Evolutionary conservation across 2,113 vertebrate genomes (phyloP).

Genomic region (Spermophilus dauricus): DNA sequence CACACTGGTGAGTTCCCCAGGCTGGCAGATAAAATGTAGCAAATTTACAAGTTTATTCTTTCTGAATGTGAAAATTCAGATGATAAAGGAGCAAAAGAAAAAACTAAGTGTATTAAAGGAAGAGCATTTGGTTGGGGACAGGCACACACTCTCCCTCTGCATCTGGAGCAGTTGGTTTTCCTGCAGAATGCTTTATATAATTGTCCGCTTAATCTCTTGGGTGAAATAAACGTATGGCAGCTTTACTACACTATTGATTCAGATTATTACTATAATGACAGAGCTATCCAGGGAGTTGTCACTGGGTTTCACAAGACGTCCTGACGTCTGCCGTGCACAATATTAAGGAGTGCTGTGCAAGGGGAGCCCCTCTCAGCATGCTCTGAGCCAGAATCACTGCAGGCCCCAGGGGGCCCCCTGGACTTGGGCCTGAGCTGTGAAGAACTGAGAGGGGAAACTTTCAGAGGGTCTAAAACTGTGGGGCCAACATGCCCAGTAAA

Average conservation of each 20-base stretch:
- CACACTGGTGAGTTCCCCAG: not conserved
- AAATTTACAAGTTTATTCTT: conserved; percentile 25
- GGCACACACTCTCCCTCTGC: not conserved
- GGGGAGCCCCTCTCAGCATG: not conserved
- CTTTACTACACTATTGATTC: conserved; percentile 81
- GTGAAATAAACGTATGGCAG: conserved; percentile 78
- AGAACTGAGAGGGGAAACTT: not conserved
- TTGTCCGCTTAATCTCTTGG: conserved; percentile 75
- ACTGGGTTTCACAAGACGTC: not conserved
- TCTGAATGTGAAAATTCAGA: conserved; percentile 38
- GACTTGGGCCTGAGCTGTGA: not conserved
- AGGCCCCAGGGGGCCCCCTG: not conserved
- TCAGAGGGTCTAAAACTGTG: not conserved
- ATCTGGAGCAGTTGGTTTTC: conserved; percentile 47
- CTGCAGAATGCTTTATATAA: conserved; percentile 66
- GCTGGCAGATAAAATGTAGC: conserved; percentile 6
- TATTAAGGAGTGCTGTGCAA: conserved; percentile 24
- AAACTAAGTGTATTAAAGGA: not conserved
- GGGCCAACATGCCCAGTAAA: not conserved
- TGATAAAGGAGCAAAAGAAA: conserved; percentile 23
- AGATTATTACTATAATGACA: conserved; percentile 81
- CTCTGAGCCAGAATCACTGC: not conserved
- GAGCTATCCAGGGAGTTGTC: conserved; percentile 73
- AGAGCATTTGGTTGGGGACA: conserved; percentile 13
- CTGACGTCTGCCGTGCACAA: not conserved